Conservation (phyloP, 64 coral and sea anemone species). For the Pocillopora verrucosa region DNA sequence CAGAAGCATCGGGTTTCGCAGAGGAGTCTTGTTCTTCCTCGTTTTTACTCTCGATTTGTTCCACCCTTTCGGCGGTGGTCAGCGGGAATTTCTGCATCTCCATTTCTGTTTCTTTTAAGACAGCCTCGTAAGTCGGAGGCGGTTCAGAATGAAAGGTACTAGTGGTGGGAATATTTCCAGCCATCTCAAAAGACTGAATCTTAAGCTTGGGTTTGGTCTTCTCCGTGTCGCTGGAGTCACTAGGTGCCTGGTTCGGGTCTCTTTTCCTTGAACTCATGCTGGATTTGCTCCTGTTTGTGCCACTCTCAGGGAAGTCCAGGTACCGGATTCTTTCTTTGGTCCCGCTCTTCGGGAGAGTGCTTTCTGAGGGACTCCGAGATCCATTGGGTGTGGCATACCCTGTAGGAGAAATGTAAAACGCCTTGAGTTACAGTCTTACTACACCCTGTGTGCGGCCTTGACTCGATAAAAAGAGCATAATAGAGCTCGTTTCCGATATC, state of each 20-base stretch:
- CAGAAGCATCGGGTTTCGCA: constrained; percentile 3
- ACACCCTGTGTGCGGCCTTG: not conserved
- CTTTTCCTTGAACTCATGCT: constrained; percentile 17
- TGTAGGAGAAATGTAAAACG: not conserved
- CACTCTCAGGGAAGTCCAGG: constrained; percentile 5
- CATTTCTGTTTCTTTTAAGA: constrained; percentile 59
- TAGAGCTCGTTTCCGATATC: no score
- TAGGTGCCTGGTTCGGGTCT: constrained; percentile 40
- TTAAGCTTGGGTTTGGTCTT: constrained; percentile 66
- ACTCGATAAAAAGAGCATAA: no score
- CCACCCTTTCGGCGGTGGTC: not conserved
- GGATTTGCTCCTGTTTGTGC: constrained; percentile 40
- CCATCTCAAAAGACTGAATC: constrained; percentile 90
- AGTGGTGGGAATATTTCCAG: constrained; percentile 52
- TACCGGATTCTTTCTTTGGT: constrained; percentile 45
- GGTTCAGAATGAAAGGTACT: constrained; percentile 83
- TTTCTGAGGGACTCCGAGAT: constrained; percentile 46
- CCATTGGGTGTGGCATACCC: not conserved
- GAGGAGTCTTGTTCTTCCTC: constrained; percentile 32
- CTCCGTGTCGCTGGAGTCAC: constrained; percentile 35
- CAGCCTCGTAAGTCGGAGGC: constrained; percentile 81
- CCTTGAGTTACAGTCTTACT: not conserved
- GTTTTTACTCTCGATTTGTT: constrained; percentile 28
- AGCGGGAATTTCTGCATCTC: constrained; percentile 41
- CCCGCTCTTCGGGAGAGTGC: constrained; percentile 37